phyloP scores from a whole-genome alignment of 2,888 invertebrate genomes.

The Aleiodes testaceus region DNA sequence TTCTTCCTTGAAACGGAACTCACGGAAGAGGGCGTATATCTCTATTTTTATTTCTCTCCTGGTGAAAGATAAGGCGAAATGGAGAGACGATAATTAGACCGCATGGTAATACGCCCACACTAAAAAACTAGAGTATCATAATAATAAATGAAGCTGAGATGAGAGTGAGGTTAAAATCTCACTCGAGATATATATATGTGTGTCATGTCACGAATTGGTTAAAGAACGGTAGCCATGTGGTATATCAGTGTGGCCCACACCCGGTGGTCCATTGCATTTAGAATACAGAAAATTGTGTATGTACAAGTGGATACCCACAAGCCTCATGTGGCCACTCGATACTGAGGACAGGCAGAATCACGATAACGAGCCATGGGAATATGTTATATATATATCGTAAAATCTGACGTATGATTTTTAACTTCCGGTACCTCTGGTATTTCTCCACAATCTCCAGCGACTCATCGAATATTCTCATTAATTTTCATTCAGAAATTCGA shows the following conservation, averaged over 20 bases:
- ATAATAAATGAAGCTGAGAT: constrained; percentile 31
- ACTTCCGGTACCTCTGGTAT: constrained; percentile 16
- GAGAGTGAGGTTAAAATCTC: constrained; percentile 33
- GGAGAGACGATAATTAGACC: constrained; percentile 64
- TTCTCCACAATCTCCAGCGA: not conserved
- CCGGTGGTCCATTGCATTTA: constrained; percentile 64
- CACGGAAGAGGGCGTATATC: too few species aligned
- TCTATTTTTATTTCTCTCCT: too few species aligned
- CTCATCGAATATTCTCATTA: constrained; percentile 4
- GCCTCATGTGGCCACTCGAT: constrained; percentile 40
- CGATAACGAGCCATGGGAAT: constrained; percentile 66
- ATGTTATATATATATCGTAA: constrained; percentile 42
- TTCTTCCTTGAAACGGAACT: too few species aligned
- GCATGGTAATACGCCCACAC: constrained; percentile 58
- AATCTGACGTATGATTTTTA: constrained; percentile 24
- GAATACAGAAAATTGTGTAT: constrained; percentile 53
- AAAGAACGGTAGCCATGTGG: constrained; percentile 50
- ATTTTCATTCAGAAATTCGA: not conserved
- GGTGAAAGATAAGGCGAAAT: constrained; percentile 50
- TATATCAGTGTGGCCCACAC: constrained; percentile 45
- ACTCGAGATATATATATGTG: constrained; percentile 29
- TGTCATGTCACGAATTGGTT: constrained; percentile 22
- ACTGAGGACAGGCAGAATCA: constrained; percentile 54
- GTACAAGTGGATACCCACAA: constrained; percentile 56
- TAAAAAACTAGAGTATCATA: constrained; percentile 49